phyloP scores from a whole-genome alignment of 2,797 vertebrate genomes.

The Dermochelys coriacea region DNA sequence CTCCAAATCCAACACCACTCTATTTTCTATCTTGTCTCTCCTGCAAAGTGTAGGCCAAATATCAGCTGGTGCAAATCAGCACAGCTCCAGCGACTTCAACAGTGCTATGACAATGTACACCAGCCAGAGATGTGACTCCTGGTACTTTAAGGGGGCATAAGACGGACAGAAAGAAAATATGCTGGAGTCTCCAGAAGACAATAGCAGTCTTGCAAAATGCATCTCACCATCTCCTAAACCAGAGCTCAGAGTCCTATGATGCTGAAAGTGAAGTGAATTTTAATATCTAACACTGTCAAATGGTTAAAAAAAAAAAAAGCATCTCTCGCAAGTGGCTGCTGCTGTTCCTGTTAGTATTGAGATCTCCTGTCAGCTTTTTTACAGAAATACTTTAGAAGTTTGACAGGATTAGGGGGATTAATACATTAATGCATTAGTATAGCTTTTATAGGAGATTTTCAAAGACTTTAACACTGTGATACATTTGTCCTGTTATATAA shows the following conservation, averaged over 20 bases:
- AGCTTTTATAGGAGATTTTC: conserved; percentile 79
- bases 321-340: neutral
- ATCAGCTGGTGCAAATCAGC: neutral
- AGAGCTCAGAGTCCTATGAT: neutral
- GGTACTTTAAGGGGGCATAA: neutral
- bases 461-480: conserved; percentile 72
- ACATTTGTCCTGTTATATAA: conserved; percentile 78
- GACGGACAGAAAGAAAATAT: neutral
- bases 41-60: neutral
- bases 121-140: fast-evolving
- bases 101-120: fast-evolving
- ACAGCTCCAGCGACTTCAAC: neutral
- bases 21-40: neutral
- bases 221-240: neutral
- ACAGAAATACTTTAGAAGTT: conserved; percentile 68
- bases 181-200: neutral
- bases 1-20: neutral
- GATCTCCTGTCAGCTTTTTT: conserved; percentile 45
- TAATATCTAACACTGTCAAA: neutral
- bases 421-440: conserved; percentile 81
- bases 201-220: neutral
- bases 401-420: conserved; percentile 83
- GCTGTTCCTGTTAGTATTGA: neutral
- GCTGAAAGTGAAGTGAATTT: neutral
- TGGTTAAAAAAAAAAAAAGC: neutral